phyloP scores from a whole-genome alignment of 2,113 vertebrate genomes.

The Isichthys henryi region DNA sequence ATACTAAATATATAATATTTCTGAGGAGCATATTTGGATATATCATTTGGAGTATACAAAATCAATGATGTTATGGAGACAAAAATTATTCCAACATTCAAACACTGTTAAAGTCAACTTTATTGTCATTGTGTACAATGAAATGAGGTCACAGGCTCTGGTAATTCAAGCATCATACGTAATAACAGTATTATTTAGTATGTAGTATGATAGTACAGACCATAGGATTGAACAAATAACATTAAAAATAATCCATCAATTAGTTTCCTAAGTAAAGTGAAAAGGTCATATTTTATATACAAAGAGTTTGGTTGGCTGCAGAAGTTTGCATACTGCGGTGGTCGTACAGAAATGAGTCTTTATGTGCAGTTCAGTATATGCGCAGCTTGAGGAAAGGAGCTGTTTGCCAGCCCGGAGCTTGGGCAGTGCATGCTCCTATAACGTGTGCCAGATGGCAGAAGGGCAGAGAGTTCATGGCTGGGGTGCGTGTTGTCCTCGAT shows the following conservation, averaged over 20 bases:
- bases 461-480: neutral
- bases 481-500: neutral
- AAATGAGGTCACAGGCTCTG: neutral
- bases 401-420: neutral
- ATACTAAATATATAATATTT: neutral
- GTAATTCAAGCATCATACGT: neutral
- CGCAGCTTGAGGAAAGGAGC: neutral
- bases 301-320: neutral
- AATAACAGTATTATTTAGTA: neutral
- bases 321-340: neutral
- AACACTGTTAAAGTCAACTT: neutral
- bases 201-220: neutral
- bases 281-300: neutral
- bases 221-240: neutral
- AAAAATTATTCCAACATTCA: neutral
- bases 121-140: neutral
- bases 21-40: neutral
- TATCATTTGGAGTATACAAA: neutral
- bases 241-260: neutral
- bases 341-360: neutral
- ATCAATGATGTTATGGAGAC: neutral
- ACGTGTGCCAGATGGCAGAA: neutral
- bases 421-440: neutral
- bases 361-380: neutral
- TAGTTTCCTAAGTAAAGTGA: neutral